Percentiles rank a stretch among this genome's conserved stretches.
Evolutionary conservation across 2,888 invertebrate species (phyloP).

Genomic region (Synergus itoensis): DNA sequence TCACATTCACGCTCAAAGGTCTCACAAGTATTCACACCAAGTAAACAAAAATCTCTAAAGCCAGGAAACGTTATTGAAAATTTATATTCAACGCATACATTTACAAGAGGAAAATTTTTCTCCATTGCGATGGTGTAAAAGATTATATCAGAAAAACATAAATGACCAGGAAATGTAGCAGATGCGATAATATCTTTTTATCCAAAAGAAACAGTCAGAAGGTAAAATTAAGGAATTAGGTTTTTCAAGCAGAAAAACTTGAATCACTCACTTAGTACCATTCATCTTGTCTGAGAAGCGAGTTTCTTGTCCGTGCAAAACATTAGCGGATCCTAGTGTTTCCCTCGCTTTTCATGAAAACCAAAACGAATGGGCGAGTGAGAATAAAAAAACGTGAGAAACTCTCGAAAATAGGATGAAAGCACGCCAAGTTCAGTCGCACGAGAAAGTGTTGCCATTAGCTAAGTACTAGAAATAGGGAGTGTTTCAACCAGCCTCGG

Average conservation of each 20-base stretch:
- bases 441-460: slow-evolving; percentile 55
- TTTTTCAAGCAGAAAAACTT: slow-evolving; percentile 51
- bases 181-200: neutral
- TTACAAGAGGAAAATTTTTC: neutral
- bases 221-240: slow-evolving; percentile 55
- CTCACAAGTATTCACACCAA: neutral
- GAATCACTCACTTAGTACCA: slow-evolving; percentile 49
- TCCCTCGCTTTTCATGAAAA: slow-evolving; percentile 50
- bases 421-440: slow-evolving; percentile 50
- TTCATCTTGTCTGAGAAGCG: slow-evolving; percentile 51
- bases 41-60: neutral
- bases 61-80: neutral
- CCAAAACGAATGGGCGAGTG: slow-evolving; percentile 41
- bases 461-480: slow-evolving; percentile 55
- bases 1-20: neutral
- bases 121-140: neutral
- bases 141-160: no score
- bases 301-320: slow-evolving; percentile 43
- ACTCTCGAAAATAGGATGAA: slow-evolving; percentile 52
- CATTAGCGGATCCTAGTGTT: slow-evolving; percentile 1
- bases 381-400: slow-evolving; percentile 48
- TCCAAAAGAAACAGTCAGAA: neutral
- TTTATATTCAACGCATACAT: neutral
- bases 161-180: neutral
- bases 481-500: slow-evolving; percentile 45